Base-by-base conservation (phyloP, 2,797 vertebrate species). In the Ceryle rudis region DNA sequence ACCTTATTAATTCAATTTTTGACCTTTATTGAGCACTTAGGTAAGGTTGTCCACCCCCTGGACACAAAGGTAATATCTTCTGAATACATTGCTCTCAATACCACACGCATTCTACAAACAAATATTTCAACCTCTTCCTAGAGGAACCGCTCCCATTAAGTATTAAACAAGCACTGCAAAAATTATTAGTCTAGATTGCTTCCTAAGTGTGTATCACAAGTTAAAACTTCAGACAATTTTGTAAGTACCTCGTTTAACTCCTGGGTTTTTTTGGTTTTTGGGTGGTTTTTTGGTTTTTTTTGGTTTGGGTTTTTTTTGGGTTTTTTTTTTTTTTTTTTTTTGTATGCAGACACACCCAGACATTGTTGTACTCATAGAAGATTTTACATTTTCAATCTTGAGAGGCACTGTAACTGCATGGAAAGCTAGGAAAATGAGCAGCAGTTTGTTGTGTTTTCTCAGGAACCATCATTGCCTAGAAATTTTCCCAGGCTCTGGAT, bases 1-100 rank as follows among this genome's bases (percentile, higher is more conserved):
- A 96, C 84, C 75, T 80, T 96, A 89, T 95, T 91, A 96, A 96
- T 96, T 96, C 81, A 74, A 82, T 82, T 94, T 93, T 81, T 96
- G 84, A 94, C 95, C 95, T 97, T 95, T 94, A 85, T 60, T 93
- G 92, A 85, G 67, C 71, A 80, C 52, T 93, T 71, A 91, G 72
- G 75, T 89, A 94, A 93, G 79, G 79, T 47, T 92, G 74, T 74
- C 89, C 92, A 96, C 52, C 52, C 10, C 3, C 47, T 85, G 81
- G 86, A 92, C 78, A 91, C 37, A 80, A 85, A 93, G 79, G 65
- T 73, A 87, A 17, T 54, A 82, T 54, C 41, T 77, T n/a, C 46
- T 80, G 58, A 31, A 52, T 74, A 69, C 41, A 26, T 46, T 79
- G 54, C 16, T 84, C 39, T 89, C 66, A 78, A 39, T 71, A 44